Base-by-base conservation (phyloP, 2,888 invertebrate genomes). In the Onthophagus sagittarius region DNA sequence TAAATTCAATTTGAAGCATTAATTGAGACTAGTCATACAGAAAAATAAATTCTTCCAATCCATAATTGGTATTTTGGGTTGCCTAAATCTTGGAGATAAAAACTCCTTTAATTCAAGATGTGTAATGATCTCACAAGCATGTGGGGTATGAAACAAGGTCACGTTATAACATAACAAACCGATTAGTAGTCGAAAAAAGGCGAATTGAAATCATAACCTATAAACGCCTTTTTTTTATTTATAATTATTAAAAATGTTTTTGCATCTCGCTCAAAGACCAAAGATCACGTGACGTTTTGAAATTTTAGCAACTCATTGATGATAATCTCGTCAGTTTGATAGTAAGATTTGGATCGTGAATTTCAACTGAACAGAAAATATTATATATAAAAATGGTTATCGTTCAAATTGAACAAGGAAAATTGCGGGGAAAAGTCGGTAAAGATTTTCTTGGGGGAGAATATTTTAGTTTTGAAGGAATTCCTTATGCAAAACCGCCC, bases 401-500 rank as follows among this genome's bases (percentile, higher is more conserved):
- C 11, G 39, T 7, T 53, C 39, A 74, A 15, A 72, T 76, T 13
- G 69, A 76, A 33, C 79, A 82, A 69, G 84, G 84, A 11, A 78
- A 79, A 76, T 62, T 84, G 11, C 75, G 75, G 33, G 85, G 85
- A 15, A 78, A 76, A 74, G 71, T 80, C 5, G 77, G 77, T 14
- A 75, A 71, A 14, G 80, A 83, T 76, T 76, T 76, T 23, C 73
- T 79, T n/a, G 83, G 82, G 13, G 78, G 78, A 9, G 72, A 74
- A 63, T 84, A 80, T 76, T 81, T 80, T 72, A 81, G 82, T 77
- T 85, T 85, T 75, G 80, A 81, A 72, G 84, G 84, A 15, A 83
- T 85, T 67, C 85, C 85, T 0, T 85, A 84, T 71, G 85, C 83
- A 1, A 81, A 83, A 78, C 82, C 85, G 11, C 85, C 85, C 1